Evolutionary conservation across 2,113 vertebrate genomes (phyloP).

Genomic region (Motacilla tschutschensis): DNA sequence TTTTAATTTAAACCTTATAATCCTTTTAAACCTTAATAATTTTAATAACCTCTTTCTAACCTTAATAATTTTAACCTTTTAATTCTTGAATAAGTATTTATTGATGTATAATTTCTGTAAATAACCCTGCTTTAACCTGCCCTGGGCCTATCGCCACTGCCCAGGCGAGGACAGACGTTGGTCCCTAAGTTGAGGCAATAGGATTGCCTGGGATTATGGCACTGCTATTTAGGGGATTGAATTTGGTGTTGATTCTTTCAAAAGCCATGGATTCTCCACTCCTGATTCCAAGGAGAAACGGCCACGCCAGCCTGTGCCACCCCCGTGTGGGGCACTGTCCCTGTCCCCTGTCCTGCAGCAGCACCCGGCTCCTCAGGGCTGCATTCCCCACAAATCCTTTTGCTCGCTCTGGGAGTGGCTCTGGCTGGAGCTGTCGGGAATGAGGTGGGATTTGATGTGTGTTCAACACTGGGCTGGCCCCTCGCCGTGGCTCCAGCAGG

Average conservation of each 20-base stretch:
- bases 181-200: neutral
- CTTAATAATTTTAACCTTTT: neutral
- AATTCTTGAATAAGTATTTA: neutral
- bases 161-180: neutral
- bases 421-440: neutral
- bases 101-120: neutral
- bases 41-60: neutral
- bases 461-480: neutral
- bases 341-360: neutral
- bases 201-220: neutral
- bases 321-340: neutral
- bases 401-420: neutral
- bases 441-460: neutral
- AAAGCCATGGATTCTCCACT: neutral
- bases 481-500: accelerated
- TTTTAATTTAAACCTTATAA: neutral
- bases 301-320: neutral
- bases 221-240: neutral
- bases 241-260: neutral
- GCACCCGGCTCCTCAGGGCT: neutral
- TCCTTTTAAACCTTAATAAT: neutral
- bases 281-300: neutral
- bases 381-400: neutral
- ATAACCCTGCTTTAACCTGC: neutral
- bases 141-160: neutral